Evolutionary conservation across 2,113 vertebrate species (phyloP).

Genomic region (Eolophus roseicapilla): DNA sequence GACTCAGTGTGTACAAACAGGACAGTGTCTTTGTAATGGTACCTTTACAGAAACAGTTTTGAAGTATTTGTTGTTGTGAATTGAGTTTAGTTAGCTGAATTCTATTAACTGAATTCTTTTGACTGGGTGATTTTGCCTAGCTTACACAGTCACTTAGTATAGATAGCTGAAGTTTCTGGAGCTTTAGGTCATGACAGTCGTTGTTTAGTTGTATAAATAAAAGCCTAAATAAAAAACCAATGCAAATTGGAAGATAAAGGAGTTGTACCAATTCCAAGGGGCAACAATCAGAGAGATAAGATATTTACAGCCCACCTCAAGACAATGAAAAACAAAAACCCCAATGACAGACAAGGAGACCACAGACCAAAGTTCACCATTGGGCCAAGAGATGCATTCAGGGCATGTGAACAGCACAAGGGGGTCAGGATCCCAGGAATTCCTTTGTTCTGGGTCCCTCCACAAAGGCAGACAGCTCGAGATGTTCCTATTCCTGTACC

Average conservation of each 20-base stretch:
- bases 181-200: not conserved
- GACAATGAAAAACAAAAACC: not conserved
- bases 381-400: not conserved
- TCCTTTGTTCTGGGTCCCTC: not conserved
- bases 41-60: not conserved
- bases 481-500: not conserved
- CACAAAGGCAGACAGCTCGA: not conserved
- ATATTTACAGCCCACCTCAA: not conserved
- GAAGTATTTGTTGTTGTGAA: not conserved
- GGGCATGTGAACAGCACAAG: not conserved
- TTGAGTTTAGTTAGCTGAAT: not conserved
- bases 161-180: not conserved
- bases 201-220: not conserved
- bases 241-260: not conserved
- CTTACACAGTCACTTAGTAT: not conserved
- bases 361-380: not conserved
- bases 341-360: not conserved
- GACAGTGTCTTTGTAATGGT: rapidly evolving
- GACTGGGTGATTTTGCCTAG: not conserved
- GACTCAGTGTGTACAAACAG: not conserved
- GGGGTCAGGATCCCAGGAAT: not conserved
- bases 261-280: not conserved
- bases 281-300: not conserved
- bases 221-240: not conserved
- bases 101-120: not conserved